Conservation (phyloP, 1,140 invertebrate species). For the Caerostris darwini region DNA sequence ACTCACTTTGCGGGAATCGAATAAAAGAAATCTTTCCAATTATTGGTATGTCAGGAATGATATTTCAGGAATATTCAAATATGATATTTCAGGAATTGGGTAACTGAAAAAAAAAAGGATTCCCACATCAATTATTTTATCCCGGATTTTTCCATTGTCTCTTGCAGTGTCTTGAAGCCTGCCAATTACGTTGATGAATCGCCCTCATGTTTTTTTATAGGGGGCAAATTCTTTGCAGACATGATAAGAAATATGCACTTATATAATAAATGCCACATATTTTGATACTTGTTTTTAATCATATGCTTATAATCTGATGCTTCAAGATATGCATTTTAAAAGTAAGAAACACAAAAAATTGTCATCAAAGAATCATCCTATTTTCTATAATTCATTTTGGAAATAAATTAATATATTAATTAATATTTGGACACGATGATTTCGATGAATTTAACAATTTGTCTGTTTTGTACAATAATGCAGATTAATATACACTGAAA, state of each 20-base stretch:
- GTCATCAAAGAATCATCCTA: no score
- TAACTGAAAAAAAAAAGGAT: slow-evolving; percentile 28
- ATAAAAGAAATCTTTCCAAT: slow-evolving; percentile 42
- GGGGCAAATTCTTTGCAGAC: no score
- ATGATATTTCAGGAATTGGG: slow-evolving; percentile 7
- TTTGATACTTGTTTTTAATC: not conserved
- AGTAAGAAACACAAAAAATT: no score
- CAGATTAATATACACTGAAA: no score
- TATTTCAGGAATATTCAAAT: not conserved
- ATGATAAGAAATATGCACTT: not conserved
- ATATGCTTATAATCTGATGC: not conserved
- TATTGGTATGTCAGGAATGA: slow-evolving; percentile 22
- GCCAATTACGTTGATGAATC: slow-evolving; percentile 24
- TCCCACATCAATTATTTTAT: slow-evolving; percentile 39
- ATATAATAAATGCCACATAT: not conserved
- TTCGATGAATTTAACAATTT: no score
- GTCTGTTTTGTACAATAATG: no score
- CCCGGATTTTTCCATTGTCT: slow-evolving; percentile 6
- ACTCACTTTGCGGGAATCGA: slow-evolving; percentile 26
- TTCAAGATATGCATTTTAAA: no score
- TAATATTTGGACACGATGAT: no score
- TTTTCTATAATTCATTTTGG: no score
- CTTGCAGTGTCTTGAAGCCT: slow-evolving; percentile 13
- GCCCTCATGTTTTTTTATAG: no score
- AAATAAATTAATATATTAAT: no score